Evolutionary conservation across 2,888 invertebrate genomes (phyloP), one percentile per base, ranked within the genome.

Genomic region (Acanthosoma haemorrhoidale): DNA sequence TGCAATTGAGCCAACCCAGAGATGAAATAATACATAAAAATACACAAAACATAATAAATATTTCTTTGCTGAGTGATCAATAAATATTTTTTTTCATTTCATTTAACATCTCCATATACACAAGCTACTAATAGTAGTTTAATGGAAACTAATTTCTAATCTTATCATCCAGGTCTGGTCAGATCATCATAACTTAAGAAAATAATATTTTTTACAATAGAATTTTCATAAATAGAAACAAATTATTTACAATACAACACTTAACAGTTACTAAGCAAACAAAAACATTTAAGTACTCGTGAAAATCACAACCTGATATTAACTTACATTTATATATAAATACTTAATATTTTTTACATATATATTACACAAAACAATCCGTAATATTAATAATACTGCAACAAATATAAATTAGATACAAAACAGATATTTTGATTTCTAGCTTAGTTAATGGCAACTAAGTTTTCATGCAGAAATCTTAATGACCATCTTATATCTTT

Each of bases 1-100:
- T 73, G 9, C 6, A 60, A 71, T 74, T 75, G 73, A 74, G 72
- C 64, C 63, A 64, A 63, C 70, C 36, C 72, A 74, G 74, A 74
- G 74, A 72, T 72, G 68, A 38, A 41, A 34, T 18, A 21, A 25
- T 39, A 21, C 4, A 41, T 9, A n/a, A 67, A 18, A 29, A 43
- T 16, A 15, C n/a, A 31, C 1, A 0, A 2, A 31, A 8, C 9
- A 31, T 16, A 36, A 36, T 25, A 38, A 64, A 58, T 39, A 25
- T 66, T 32, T 29, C 39, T 25, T 32, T 34, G 21, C n/a, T 25
- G 25, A 25, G 51, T 51, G 51, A 25, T n/a, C 25, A 25, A 51
- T 51, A 51, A 51, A 51, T 18, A 29, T n/a, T n/a, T n/a, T n/a
- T n/a, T n/a, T n/a, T n/a, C n/a, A n/a, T n/a, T 32, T 59, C 31